Conservation (phyloP, 2,113 vertebrate genomes). For the Oostethus manadensis region DNA sequence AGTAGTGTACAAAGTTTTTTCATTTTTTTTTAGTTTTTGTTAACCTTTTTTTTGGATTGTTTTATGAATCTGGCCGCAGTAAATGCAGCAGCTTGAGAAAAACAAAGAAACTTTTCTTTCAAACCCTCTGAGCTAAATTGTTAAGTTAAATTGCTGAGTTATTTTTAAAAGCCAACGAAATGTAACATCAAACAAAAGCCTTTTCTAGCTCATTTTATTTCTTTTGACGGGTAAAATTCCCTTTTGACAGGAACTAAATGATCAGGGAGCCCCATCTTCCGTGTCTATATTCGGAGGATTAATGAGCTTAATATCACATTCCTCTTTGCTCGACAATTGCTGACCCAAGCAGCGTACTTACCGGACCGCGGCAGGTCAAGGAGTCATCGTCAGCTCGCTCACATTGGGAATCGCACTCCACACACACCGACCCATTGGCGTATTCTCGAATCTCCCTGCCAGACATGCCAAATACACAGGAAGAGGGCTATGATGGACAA, state of each 20-base stretch:
- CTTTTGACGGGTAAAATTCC: background rate
- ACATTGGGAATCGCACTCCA: constrained; percentile 92
- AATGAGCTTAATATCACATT: background rate
- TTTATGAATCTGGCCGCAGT: too few relatives aligned
- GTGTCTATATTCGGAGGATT: background rate
- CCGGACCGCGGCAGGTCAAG: constrained; percentile 86
- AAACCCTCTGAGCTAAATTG: too few relatives aligned
- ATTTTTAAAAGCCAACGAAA: too few relatives aligned
- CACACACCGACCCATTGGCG: constrained; percentile 85
- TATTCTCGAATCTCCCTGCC: constrained; percentile 90
- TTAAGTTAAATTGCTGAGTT: too few relatives aligned
- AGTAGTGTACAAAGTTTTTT: too few relatives aligned
- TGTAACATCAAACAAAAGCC: background rate
- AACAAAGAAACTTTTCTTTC: too few relatives aligned
- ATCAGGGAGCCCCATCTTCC: background rate
- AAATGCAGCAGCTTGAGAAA: too few relatives aligned
- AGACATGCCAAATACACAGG: constrained; percentile 27
- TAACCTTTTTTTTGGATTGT: too few relatives aligned
- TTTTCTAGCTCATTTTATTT: background rate
- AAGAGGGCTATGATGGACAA: background rate
- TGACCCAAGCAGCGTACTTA: constrained; percentile 66
- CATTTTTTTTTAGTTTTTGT: too few relatives aligned
- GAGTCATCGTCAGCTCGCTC: constrained; percentile 86
- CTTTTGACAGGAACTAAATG: background rate
- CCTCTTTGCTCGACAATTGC: background rate